A percentile compares a stretch with the other conserved stretches of the same genome.
phyloP scores from a whole-genome alignment of 30 jellyfish, hydroid and myxozoan species.

The Mastigias papua region DNA sequence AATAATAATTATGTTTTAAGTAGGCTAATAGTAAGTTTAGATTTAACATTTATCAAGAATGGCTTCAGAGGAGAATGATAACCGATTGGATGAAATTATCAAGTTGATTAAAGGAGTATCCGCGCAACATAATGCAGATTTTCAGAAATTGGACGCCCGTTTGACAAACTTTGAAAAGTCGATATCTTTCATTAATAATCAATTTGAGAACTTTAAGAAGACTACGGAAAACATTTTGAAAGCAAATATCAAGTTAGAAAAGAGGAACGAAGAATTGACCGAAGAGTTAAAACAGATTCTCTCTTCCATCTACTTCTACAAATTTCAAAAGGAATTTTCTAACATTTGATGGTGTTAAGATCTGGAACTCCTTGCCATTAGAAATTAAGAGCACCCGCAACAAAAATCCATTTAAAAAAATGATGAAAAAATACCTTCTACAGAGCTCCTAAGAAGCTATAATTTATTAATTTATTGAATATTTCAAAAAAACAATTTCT shows the following conservation, averaged over 20 bases:
- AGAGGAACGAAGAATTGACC: slow-evolving; percentile 18
- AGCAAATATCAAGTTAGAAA: slow-evolving; percentile 20
- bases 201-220: slow-evolving; percentile 23
- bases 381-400: slow-evolving; percentile 24
- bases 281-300: slow-evolving; percentile 5
- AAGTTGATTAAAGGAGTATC: slow-evolving; percentile 23
- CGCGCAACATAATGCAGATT: slow-evolving; percentile 35
- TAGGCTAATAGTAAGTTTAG: too few relatives aligned
- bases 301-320: slow-evolving; percentile 42
- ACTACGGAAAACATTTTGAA: slow-evolving; percentile 42
- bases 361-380: slow-evolving; percentile 49
- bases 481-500: background rate
- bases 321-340: slow-evolving; percentile 41
- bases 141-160: slow-evolving; percentile 44
- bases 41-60: slow-evolving; percentile 18
- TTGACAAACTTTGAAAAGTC: slow-evolving; percentile 16
- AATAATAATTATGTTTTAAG: slow-evolving; percentile 20
- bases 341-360: slow-evolving; percentile 54
- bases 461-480: background rate
- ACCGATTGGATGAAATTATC: slow-evolving; percentile 30
- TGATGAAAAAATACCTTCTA: slow-evolving; percentile 15
- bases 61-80: slow-evolving; percentile 37
- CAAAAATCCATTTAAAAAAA: slow-evolving; percentile 6
- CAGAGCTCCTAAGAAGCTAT: background rate
- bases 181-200: slow-evolving; percentile 30